phyloP scores from a whole-genome alignment of 2,797 vertebrate genomes.

The Phalanger gymnotis region DNA sequence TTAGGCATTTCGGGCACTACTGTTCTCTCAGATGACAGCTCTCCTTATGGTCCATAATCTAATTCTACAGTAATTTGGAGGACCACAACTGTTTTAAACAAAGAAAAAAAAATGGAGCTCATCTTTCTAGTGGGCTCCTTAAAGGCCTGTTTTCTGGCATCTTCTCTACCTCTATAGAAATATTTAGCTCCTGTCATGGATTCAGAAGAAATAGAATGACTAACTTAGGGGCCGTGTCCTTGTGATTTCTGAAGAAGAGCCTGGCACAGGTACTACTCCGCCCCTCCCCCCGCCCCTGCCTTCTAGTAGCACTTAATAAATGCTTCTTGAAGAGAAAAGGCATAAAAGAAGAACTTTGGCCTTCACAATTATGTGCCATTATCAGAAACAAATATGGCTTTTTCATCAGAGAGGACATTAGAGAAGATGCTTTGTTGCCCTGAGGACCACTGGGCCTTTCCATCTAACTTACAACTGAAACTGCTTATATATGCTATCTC shows the following conservation, averaged over 20 bases:
- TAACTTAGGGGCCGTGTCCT: not conserved
- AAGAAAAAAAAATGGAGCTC: slow-evolving; percentile 31
- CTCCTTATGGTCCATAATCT: slow-evolving; percentile 32
- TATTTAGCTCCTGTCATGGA: not conserved
- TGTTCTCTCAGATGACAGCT: slow-evolving; percentile 41
- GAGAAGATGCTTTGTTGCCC: not conserved
- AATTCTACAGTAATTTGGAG: slow-evolving; percentile 58
- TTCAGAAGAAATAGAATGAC: not conserved
- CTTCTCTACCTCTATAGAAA: not conserved
- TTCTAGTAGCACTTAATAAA: not conserved
- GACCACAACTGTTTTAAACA: slow-evolving; percentile 35
- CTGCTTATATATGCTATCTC: not conserved
- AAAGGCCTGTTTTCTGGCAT: not conserved
- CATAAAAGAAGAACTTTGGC: not conserved
- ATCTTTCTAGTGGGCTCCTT: not conserved
- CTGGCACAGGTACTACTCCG: not conserved
- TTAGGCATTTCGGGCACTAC: slow-evolving; percentile 59
- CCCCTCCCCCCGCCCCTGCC: fast-evolving
- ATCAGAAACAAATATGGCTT: not conserved
- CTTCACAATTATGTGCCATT: not conserved
- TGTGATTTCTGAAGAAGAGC: not conserved
- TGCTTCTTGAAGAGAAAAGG: not conserved
- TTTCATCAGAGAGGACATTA: not conserved
- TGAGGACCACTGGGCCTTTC: not conserved
- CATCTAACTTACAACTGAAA: not conserved